Base-by-base conservation (phyloP, 2,113 vertebrate species). In the Crotalus horridus region DNA sequence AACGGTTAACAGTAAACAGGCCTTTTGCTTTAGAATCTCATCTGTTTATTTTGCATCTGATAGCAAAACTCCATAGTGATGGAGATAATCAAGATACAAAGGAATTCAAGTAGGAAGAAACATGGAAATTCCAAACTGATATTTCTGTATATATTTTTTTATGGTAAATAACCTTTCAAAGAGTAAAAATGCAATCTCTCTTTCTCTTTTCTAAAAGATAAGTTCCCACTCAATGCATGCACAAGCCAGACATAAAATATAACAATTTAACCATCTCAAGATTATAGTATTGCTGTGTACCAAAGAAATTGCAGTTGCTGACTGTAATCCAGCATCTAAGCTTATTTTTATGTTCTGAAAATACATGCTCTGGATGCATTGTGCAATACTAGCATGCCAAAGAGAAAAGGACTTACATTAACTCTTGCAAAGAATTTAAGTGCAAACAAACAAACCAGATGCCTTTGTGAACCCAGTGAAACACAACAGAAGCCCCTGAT, bases 51-150 rank as follows among this genome's bases (percentile, higher is more conserved):
- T 54, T 59, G 55, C 87, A 86, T 69, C 87, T 64, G 54, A 93
- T 85, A 46, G 69, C 6, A n/a, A 20, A 29, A 85, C 17, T 85
- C 61, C 54, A 21, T 6, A 33, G 13, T 85, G 26, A 61, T n/a
- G 24, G 61, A 51, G 17, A 9, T 81, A 54, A 29, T 29, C 54
- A 88, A 91, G 39, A 89, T 89, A 89, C 29, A 93, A n/a, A 86
- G 88, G 55, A 55, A 89, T 91, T 69, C 58, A 91, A 89, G 46
- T 89, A 89, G 88, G 91, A 23, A 95, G 87, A 46, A 93, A 94
- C 64, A 90, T 48, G 23, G 33, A 93, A 95, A 23, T 93, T 33
- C n/a, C 29, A 92, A 64, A 91, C 8, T 53, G 54, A 56, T 81
- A 85, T 3, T 24, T 24, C 74, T 86, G 7, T 51, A 51, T 51